Percentiles rank a stretch among this genome's conserved stretches.
phyloP scores from a whole-genome alignment of 2,113 vertebrate genomes.

The Corvus hawaiiensis region DNA sequence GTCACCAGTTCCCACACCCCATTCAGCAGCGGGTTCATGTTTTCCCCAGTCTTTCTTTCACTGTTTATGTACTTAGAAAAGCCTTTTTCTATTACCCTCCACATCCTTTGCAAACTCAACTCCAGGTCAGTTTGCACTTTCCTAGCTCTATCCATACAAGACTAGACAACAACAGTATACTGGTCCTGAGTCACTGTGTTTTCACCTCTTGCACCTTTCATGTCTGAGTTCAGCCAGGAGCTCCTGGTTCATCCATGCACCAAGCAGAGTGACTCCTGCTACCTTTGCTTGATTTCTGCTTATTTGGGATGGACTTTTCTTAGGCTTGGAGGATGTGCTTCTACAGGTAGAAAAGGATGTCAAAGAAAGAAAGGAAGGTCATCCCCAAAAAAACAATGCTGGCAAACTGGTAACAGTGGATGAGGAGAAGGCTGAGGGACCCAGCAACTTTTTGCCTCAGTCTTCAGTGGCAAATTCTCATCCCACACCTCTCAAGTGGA shows the following conservation, averaged over 20 bases:
- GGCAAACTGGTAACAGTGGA: background rate
- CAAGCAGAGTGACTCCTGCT: background rate
- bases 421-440: background rate
- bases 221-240: background rate
- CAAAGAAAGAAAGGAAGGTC: background rate
- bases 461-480: background rate
- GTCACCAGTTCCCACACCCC: background rate
- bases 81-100: background rate
- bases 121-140: too few species aligned
- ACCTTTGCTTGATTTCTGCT: background rate
- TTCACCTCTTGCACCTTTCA: background rate
- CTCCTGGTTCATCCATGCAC: background rate
- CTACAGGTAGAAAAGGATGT: background rate
- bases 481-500: background rate
- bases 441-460: background rate
- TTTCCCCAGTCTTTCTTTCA: background rate
- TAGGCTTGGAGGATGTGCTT: background rate
- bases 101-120: background rate
- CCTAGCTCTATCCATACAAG: background rate
- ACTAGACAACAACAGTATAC: background rate
- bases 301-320: background rate
- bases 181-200: background rate
- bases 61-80: background rate
- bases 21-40: background rate
- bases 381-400: background rate